Conservation (phyloP, 2,888 invertebrate genomes). For the Cacoxenus indagator region DNA sequence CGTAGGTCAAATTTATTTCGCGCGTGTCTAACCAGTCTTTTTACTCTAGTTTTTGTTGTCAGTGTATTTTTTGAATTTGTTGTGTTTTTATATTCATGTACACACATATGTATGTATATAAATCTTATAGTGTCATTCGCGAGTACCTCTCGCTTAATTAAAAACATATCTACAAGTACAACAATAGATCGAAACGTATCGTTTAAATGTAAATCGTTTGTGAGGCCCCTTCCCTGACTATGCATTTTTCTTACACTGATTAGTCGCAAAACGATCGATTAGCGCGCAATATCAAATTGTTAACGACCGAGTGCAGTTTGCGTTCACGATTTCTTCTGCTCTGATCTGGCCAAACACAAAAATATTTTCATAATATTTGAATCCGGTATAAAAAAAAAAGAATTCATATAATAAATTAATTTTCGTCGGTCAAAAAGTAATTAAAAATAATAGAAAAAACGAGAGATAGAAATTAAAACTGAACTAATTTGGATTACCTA, state of each 20-base stretch:
- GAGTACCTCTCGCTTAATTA: conserved; percentile 14
- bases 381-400: neutral
- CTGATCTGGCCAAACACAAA: neutral
- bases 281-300: conserved; percentile 60
- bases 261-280: conserved; percentile 71
- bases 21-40: no score
- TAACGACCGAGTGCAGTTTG: conserved; percentile 21
- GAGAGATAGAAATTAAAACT: conserved; percentile 1
- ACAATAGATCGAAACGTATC: neutral
- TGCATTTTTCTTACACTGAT: conserved; percentile 53
- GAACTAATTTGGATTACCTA: conserved; percentile 54
- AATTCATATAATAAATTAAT: neutral
- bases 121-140: no score
- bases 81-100: no score
- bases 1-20: no score
- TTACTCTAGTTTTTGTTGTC: no score
- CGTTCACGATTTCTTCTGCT: neutral
- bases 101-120: no score
- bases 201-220: neutral
- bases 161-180: no score
- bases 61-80: no score
- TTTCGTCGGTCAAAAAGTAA: neutral
- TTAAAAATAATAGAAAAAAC: conserved; percentile 18
- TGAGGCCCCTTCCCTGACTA: conserved; percentile 37
- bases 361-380: neutral